A percentile compares a stretch with the other conserved stretches of the same genome.
These are phyloP conservation scores for Cephalotes varians DNA, from an alignment of 2,888 invertebrate species.

Conservation along the genomic window DNA sequence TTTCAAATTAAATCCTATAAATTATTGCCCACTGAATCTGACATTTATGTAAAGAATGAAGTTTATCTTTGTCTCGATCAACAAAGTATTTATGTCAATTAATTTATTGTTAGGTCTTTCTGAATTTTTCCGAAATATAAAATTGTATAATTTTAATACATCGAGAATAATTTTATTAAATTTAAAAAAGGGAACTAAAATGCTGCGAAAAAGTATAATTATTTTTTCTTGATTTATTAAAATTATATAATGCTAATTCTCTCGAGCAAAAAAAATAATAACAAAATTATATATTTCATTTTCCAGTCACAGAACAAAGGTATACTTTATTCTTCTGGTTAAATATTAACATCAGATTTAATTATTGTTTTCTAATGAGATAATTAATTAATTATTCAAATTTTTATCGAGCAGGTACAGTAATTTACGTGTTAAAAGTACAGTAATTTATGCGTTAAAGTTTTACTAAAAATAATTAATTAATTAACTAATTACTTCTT, in stretches of 20 bases:
- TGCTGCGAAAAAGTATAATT: background rate
- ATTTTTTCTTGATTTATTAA: background rate
- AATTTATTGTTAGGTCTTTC: background rate
- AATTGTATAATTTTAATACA: background rate
- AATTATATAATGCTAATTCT: background rate
- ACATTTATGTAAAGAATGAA: background rate
- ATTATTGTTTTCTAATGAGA: background rate
- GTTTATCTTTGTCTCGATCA: background rate
- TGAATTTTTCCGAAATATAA: background rate
- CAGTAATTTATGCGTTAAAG: no score
- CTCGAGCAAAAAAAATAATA: background rate
- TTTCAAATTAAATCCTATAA: background rate
- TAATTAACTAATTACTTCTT: background rate
- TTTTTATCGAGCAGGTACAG: background rate
- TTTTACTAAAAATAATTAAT: background rate
- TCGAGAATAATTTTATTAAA: background rate
- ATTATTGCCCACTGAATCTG: background rate
- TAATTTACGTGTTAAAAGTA: no score
- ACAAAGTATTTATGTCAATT: background rate
- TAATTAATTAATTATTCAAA: background rate
- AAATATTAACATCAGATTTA: background rate
- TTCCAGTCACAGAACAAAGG: background rate
- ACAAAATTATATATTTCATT: slow-evolving; percentile 2
- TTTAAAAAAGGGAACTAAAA: background rate
- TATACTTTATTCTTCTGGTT: background rate